A percentile compares a stretch with the other conserved stretches of the same genome.
These are phyloP conservation scores for Ypsolopha scabrella DNA, from an alignment of 2,888 invertebrate species.

Conservation along the genomic window DNA sequence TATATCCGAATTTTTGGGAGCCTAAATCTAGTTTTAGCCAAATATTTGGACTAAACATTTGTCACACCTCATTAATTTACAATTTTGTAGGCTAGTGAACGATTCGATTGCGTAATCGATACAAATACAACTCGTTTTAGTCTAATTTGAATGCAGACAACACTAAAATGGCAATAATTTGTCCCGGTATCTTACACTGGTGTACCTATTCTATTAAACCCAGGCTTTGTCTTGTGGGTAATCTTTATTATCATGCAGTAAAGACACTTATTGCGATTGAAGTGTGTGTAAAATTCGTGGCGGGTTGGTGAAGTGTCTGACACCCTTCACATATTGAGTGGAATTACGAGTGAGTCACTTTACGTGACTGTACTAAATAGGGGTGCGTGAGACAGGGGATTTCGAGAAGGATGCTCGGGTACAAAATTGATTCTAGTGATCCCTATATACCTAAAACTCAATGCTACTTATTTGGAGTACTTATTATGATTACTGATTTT, in stretches of 20 bases:
- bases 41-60: background rate
- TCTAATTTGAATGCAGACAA: background rate
- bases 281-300: too few relatives aligned
- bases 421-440: conserved; percentile 30
- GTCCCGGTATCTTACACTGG: background rate
- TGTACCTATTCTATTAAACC: background rate
- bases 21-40: background rate
- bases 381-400: conserved; percentile 35
- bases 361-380: conserved; percentile 48
- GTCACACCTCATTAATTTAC: background rate
- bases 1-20: background rate
- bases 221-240: too few relatives aligned
- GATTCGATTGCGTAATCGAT: background rate
- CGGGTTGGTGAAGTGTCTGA: conserved; percentile 1
- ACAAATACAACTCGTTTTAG: too few relatives aligned
- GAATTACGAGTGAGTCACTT: conserved; percentile 24
- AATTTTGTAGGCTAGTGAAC: background rate
- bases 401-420: conserved; percentile 31
- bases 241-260: too few relatives aligned
- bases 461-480: background rate
- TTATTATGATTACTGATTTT: background rate
- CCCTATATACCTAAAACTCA: background rate
- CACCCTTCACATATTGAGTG: conserved; percentile 7
- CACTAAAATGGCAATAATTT: conserved; percentile 2
- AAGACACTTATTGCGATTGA: too few relatives aligned